Base-by-base conservation (phyloP, 2,797 vertebrate genomes). In the Bovichtus diacanthus region DNA sequence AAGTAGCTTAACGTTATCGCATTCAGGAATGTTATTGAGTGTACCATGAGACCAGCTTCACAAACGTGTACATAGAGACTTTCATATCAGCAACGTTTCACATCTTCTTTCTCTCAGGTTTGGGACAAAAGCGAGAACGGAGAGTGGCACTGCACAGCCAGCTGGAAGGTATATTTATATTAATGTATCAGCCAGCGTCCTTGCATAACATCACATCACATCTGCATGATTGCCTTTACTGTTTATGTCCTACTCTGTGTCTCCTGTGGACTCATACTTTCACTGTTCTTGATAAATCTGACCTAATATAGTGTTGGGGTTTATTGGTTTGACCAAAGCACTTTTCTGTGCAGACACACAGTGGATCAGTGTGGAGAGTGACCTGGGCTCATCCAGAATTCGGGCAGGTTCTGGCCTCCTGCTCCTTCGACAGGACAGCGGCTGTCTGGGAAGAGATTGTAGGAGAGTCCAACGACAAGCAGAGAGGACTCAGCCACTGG, bases 381-480 rank as follows among this genome's bases (percentile, higher is more conserved):
- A 99, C 98, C 0, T 99, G 98, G 97, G 98, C 98, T 36, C 98
- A 99, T 92, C 98, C 98, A n/a, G 98, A 99, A 74, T 99, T 99
- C 61, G 98, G 98, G 16, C 98, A 99, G 90, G 97, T 99, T 85
- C 90, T 99, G 79, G 98, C 98, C 29, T 99, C 98, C 76, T 99
- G 98, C 84, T 99, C 98, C 2, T 99, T 99, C 63, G 98, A 99
- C 34, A 95, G 98, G 89, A 99, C 98, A 27, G 98, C 98, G 47
- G 98, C 97, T 6, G 97, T 99, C 0, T 99, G 98, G 98, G 98
- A 99, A 92, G 98, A 99, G 94, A 99, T 99, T 61, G 98, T 99
- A 2, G 98, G 98, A n/a, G 98, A 99, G 74, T 99, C 98, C 36
- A 99, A 99, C 34, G 98, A 99, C 92, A 99, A 99, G 92, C 97